Conservation (phyloP, 2,113 vertebrate species). For the Sapajus apella region DNA sequence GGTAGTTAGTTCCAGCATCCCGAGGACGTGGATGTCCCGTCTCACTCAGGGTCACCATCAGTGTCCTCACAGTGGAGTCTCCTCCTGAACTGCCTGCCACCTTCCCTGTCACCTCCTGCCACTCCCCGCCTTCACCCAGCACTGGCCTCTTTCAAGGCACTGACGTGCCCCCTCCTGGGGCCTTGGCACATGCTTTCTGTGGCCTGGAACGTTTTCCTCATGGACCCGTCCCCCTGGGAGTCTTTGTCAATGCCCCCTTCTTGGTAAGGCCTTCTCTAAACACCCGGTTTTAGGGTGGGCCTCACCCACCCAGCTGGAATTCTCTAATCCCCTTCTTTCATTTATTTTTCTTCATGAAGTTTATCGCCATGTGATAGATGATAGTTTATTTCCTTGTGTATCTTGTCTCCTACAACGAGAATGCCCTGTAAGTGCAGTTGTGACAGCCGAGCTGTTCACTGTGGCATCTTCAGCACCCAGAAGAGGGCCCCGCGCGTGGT, state of each 20-base stretch:
- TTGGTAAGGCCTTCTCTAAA: not conserved
- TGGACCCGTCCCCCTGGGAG: not conserved
- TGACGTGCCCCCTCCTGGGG: rapidly evolving
- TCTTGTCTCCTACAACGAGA: not conserved
- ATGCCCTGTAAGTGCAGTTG: rapidly evolving
- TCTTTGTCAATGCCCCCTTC: not conserved
- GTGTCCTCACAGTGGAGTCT: rapidly evolving
- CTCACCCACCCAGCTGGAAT: not conserved
- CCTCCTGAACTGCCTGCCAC: not conserved
- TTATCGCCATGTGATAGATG: too few relatives aligned
- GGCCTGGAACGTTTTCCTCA: rapidly evolving
- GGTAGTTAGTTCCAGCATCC: not conserved
- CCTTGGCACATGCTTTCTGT: too few relatives aligned
- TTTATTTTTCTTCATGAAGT: not conserved
- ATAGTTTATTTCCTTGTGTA: not conserved
- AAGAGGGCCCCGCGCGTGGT: rapidly evolving
- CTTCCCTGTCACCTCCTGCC: not conserved
- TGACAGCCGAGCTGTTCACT: rapidly evolving
- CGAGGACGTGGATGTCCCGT: rapidly evolving
- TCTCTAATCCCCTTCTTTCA: not conserved
- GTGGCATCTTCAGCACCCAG: rapidly evolving
- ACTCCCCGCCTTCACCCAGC: not conserved
- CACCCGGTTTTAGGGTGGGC: not conserved
- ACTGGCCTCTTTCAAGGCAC: rapidly evolving
- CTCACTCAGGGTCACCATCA: not conserved